Evolutionary conservation across 2,797 vertebrate species (phyloP), one percentile per base, ranked within the genome.

Genomic region (Muscicapa comitata): DNA sequence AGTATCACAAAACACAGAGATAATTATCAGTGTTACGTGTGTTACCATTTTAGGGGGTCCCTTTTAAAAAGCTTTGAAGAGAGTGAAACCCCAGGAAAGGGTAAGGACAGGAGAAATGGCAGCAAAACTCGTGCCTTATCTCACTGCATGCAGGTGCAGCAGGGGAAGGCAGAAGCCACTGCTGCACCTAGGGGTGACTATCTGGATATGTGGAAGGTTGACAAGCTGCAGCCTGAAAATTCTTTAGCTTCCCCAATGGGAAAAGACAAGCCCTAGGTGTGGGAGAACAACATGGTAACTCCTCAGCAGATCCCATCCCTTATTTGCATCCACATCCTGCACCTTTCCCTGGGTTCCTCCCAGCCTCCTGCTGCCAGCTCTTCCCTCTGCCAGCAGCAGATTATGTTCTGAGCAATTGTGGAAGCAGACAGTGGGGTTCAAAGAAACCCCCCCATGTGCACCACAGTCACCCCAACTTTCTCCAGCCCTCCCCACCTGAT

Each of bases 251-350:
- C 9, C 45, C 1, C 33, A 9, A 2, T 3, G 53, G 35, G 40
- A 57, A 40, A 63, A 29, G 62, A 45, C 26, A 35, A n/a, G 48
- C n/a, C 18, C 45, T 8, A 20, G 6, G 0, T 31, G 9, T 9
- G 23, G n/a, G 10, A 57, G 29, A 61, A 23, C 1, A 38, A 1
- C 18, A 4, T 0, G 1, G 11, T 4, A 16, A 4, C 21, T 79
- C 25, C 5, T 45, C 33, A 10, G 10, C 35, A 51, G 31, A 4
- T 0, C 21, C 13, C 35, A 28, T 8, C 15, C 45, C 17, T 6
- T 28, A 2, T 10, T 40, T 20, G 12, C 31, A 58, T 14, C 20
- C 51, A 12, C 14, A 55, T 9, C 53, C 47, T 66, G 33, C 35
- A 28, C 35, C 47, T 37, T 40, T 25, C 25, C 68, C 45, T 7